Conservation (phyloP, 2,113 vertebrate genomes). For the sheep (Ovis aries) region ARS-UI_Ramb_v3.0 NC_056056.1:4835001-4835500, state of each 20-base stretch:
- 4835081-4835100: background rate
- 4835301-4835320: background rate
- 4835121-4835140: background rate
- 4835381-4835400: accelerated
- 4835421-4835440: background rate
- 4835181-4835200: background rate
- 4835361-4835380: background rate
- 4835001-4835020: accelerated
- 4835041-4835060: background rate
- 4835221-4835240: background rate
- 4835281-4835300: background rate
- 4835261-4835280: background rate
- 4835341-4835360: background rate
- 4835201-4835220: accelerated
- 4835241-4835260: background rate
- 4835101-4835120: background rate
- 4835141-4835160: background rate
- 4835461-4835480: background rate
- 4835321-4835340: background rate
- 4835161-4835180: background rate
- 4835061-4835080: background rate
- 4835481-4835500: background rate
- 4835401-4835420: background rate
- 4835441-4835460: background rate
- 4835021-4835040: background rate